Evolutionary conservation across 1,140 invertebrate genomes (phyloP), one percentile per base, ranked within the genome.

Genomic region (Lysiphlebus fabarum): DNA sequence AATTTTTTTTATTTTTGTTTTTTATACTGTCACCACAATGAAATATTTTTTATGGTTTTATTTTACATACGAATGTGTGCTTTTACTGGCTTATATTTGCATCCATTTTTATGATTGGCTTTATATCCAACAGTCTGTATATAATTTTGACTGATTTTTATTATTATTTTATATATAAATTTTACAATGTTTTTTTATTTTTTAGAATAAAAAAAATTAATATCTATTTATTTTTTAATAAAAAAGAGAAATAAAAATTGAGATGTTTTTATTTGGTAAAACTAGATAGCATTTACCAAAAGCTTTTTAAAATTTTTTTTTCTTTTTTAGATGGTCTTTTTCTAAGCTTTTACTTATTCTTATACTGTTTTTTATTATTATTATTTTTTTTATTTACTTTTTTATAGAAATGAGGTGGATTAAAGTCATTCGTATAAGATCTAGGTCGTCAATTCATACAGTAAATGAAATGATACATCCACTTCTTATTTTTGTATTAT

Each of bases 361-460:
- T n/a, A n/a, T n/a, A n/a, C n/a, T n/a, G 14, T 37, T 40, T 38
- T 34, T 36, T 11, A 12, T 12, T 58, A 9, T 11, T 41, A 6
- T 36, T 8, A 11, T 45, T 10, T 34, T 37, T 34, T n/a, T n/a
- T 33, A 37, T n/a, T 44, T 43, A 10, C 6, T 7, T 34, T 17
- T 17, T 17, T 17, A 17, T 17, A 17, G 17, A 17, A 17, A 17
- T 17, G 17, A n/a, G 40, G 14, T 54, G 9, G 44, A 54, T 54
- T 42, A 54, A 44, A 44, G 41, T 8, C 33, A 51, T 58, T 50
- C 41, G 37, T 43, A 17, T 26, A 14, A 45, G 51, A 58, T 58
- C 9, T 58, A 48, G 56, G 56, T 58, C 56, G 56, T 38, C 48
- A 58, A 53, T 58, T 51, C 40, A 58, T 33, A 7, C 6, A 41